These are phyloP conservation scores for Cercopithecus mona DNA, from an alignment of 2,113 vertebrate genomes.

Conservation along the genomic window DNA sequence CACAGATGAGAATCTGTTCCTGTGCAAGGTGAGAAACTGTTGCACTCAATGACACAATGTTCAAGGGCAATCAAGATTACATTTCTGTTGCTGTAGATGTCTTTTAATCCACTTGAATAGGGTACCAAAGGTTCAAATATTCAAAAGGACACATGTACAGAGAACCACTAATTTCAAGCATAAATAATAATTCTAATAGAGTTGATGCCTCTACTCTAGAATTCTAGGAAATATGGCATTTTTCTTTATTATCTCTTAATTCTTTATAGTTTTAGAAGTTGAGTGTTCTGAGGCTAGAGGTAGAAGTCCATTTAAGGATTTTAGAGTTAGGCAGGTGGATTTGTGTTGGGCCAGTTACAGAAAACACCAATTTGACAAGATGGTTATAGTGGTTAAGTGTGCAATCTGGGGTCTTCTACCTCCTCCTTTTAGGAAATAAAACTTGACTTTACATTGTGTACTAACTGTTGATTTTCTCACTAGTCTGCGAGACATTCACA, in stretches of 20 bases:
- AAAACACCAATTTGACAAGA: background rate
- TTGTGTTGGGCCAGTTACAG: background rate
- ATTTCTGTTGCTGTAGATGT: background rate
- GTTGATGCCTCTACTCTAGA: background rate
- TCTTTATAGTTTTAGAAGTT: background rate
- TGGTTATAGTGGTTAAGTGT: background rate
- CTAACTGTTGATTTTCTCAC: background rate
- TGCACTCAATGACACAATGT: background rate
- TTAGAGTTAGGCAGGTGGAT: background rate
- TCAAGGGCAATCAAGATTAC: background rate
- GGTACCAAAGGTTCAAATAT: background rate
- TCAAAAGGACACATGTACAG: background rate
- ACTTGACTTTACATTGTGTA: background rate
- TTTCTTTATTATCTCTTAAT: constrained; percentile 1
- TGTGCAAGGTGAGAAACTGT: background rate
- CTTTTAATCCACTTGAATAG: background rate
- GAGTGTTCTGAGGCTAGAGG: background rate
- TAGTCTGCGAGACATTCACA: background rate
- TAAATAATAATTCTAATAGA: background rate
- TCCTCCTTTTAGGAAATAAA: background rate
- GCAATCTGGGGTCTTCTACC: background rate
- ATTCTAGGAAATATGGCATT: background rate
- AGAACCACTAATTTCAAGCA: background rate
- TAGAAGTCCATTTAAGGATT: background rate
- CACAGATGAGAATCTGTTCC: background rate